Base-by-base conservation (phyloP, 2,113 vertebrate genomes). In the Cephalopterus ornatus region DNA sequence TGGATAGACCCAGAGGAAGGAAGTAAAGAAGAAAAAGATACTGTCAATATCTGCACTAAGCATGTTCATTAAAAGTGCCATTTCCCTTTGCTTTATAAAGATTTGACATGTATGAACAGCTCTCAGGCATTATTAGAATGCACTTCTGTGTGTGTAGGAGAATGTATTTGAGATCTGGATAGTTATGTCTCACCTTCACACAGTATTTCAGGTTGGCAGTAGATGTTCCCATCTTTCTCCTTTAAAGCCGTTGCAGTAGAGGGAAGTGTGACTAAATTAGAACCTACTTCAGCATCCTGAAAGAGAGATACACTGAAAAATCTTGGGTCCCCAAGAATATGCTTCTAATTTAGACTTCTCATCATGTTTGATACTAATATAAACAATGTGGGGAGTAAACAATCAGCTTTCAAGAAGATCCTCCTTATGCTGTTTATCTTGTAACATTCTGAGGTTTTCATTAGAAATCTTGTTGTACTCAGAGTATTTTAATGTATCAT, bases 171-270 rank as follows among this genome's bases (percentile, higher is more conserved):
- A 50, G 71, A 86, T 30, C 23, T 80, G 33, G 68, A 5, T n/a
- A 56, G 42, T 5, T 10, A 14, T 42, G 27, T 53, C 93, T 97
- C 98, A 99, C 99, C 99, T 98, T 99, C 97, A 76, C 68, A 98
- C 2, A 99, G 86, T 35, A 96, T 85, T 96, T 99, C 99, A 3
- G 99, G 97, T 24, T 98, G 98, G 92, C 99, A 99, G 32, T 97
- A 97, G 39, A 99, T 93, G 66, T 92, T 98, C 50, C 98, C 98
- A 4, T 99, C 99, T 53, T 98, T 98, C 65, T 99, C 98, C 94
- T 99, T 99, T 30, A 99, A 86, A 61, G 99, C 98, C 42, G 94
- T 98, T 71, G 99, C 99, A 21, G 97, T 97, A 6, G 97, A 97
- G 46, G 97, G 91, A 80, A 99, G 65, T 46, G 83, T 98, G 91